phyloP scores from a whole-genome alignment of 2,888 invertebrate genomes.

The Eupithecia vulgata region DNA sequence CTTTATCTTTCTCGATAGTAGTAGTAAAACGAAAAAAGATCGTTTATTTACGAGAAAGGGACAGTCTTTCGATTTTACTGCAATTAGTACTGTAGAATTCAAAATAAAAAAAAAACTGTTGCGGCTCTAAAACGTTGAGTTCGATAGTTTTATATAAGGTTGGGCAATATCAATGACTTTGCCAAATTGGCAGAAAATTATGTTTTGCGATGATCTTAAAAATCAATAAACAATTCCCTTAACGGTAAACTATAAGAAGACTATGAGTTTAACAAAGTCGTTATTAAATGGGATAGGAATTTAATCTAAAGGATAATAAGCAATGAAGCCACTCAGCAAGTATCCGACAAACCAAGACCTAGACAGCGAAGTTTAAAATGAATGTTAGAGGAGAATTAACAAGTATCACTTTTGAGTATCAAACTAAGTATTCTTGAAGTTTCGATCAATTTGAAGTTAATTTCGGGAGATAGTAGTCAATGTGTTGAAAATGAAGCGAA shows the following conservation, averaged over 20 bases:
- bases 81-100: too few relatives aligned
- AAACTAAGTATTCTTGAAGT: constrained; percentile 26
- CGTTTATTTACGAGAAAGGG: too few relatives aligned
- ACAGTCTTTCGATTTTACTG: too few relatives aligned
- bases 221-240: background rate
- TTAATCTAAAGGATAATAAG: constrained; percentile 10
- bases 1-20: too few relatives aligned
- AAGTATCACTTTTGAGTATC: constrained; percentile 32
- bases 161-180: background rate
- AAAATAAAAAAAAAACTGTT: too few relatives aligned
- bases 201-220: background rate
- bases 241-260: background rate
- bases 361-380: constrained; percentile 29
- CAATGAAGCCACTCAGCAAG: constrained; percentile 18
- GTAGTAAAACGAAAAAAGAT: too few relatives aligned
- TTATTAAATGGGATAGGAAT: constrained; percentile 3
- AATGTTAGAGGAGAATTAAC: constrained; percentile 20
- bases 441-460: constrained; percentile 30
- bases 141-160: too few relatives aligned
- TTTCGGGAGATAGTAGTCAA: constrained; percentile 8
- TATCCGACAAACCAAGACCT: constrained; percentile 19
- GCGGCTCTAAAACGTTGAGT: too few relatives aligned
- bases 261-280: background rate
- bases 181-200: background rate
- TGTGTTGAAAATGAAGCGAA: too few relatives aligned